Base-by-base conservation (phyloP, 2,888 invertebrate genomes). In the Onthophagus sagittarius region DNA sequence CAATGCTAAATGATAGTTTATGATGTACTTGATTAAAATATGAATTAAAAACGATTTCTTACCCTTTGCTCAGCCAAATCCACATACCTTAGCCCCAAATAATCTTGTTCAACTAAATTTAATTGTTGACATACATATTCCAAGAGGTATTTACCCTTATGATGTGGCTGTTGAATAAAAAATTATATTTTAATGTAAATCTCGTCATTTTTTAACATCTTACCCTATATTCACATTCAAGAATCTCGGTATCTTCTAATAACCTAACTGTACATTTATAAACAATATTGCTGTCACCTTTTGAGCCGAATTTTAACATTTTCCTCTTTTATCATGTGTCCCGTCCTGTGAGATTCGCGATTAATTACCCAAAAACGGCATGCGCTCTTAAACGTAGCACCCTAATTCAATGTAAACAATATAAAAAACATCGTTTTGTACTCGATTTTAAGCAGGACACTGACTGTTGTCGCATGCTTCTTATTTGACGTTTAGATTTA, bases 191-290 rank as follows among this genome's bases (percentile, higher is more conserved):
- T 70, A 74, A 74, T 72, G 73, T 73, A 67, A 33, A 72, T 72
- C 64, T 33, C 72, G 14, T n/a, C 71, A 63, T 74, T 75, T 63
- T 71, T 65, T 62, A 0, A 64, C 73, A 65, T 76, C 81, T 86
- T 85, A 93, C 93, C 90, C 95, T 95, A 89, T 95, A 96, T 90
- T 96, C 96, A 86, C 94, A 95, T 88, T 96, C 94, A 83, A 96
- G 88, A 82, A 96, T 93, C 88, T 96, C 96, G 79, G 94, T 92
- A 87, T 96, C 96, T 87, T 96, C 96, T 82, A 96, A 88, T 78
- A 96, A 89, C 82, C 96, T 90, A 81, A 97, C 93, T 80, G 95
- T 95, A 86, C 94, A 94, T 89, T 94, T 94, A 87, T 92, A 92
- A 86, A 92, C 91, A 87, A 92, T 89, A 85, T 90, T 89, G 82